Evolutionary conservation across 1,140 invertebrate genomes (phyloP).

Genomic region (Drosophila persimilis): DNA sequence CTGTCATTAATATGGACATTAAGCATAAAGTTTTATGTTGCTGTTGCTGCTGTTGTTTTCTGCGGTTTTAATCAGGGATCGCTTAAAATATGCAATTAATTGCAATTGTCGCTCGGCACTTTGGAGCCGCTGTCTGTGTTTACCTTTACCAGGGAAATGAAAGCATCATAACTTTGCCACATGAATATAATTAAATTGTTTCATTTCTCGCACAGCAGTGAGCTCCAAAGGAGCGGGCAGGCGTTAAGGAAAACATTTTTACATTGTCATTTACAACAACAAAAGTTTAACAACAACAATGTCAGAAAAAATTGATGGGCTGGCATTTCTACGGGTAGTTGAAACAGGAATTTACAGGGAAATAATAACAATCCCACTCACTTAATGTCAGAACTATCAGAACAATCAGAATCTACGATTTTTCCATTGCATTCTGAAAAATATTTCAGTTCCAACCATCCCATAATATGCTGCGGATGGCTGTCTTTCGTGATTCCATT

Average conservation of each 20-base stretch:
- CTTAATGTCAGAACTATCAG: too few relatives aligned
- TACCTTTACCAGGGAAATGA: conserved; percentile 11
- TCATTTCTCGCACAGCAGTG: conserved; percentile 48
- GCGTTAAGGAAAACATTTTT: conserved; percentile 49
- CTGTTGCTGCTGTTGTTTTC: conserved; percentile 52
- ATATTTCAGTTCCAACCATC: too few relatives aligned
- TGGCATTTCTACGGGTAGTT: too few relatives aligned
- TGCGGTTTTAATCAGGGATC: conserved; percentile 68
- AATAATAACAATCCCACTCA: too few relatives aligned
- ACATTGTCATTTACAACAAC: conserved; percentile 12
- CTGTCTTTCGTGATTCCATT: too few relatives aligned
- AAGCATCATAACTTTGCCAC: conserved; percentile 58
- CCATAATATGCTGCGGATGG: too few relatives aligned
- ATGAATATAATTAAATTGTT: conserved; percentile 69
- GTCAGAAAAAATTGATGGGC: too few relatives aligned
- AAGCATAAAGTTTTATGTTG: conserved; percentile 29
- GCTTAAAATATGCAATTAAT: conserved; percentile 75
- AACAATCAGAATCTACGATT: too few relatives aligned
- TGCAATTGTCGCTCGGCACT: conserved; percentile 64
- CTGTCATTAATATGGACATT: conserved; percentile 23
- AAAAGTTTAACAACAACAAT: background rate
- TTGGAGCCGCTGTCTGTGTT: conserved; percentile 17
- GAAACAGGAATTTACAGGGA: too few relatives aligned
- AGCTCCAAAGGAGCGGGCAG: conserved; percentile 14
- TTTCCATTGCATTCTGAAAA: background rate